A percentile compares a stretch with the other conserved stretches of the same genome.
Conservation (phyloP, 1,140 invertebrate species). For the Daktulosphaira vitifoliae region DNA sequence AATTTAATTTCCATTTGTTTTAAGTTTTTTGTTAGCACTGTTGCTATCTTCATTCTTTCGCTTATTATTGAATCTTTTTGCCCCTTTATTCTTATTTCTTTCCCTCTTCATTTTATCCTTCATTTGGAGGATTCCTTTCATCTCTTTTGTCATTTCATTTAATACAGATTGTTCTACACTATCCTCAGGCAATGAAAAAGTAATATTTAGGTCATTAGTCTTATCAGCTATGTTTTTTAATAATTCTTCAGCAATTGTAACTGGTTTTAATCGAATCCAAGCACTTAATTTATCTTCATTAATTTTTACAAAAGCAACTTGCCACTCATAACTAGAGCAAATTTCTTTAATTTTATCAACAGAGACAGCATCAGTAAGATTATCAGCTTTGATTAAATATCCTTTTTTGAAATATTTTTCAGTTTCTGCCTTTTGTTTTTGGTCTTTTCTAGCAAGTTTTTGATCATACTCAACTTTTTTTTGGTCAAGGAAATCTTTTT, state of each 20-base stretch:
- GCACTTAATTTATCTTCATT: neutral
- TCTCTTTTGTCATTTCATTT: conserved; percentile 22
- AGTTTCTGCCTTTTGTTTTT: conserved; percentile 18
- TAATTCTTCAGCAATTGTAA: neutral
- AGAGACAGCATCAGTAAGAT: neutral
- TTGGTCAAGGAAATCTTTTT: conserved; percentile 15
- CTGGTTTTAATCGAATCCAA: conserved; percentile 17
- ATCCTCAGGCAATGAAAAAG: conserved; percentile 12
- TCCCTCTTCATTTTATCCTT: conserved; percentile 16
- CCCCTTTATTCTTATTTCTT: conserved; percentile 14
- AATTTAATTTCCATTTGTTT: conserved; percentile 15
- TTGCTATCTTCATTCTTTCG: neutral
- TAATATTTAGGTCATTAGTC: neutral
- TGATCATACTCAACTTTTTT: conserved; percentile 10
- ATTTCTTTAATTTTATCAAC: conserved; percentile 10
- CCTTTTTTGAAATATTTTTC: conserved; percentile 29
- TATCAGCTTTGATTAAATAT: conserved; percentile 14
- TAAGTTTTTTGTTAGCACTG: neutral
- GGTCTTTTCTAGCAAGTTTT: neutral
- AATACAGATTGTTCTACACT: conserved; percentile 1
- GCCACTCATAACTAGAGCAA: conserved; percentile 1
- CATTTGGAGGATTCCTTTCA: neutral
- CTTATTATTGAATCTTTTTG: conserved; percentile 4
- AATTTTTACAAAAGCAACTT: conserved; percentile 25
- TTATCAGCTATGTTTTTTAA: neutral